Evolutionary conservation across 1,140 invertebrate species (phyloP).

Genomic region (Ceratosolen fusciceps): DNA sequence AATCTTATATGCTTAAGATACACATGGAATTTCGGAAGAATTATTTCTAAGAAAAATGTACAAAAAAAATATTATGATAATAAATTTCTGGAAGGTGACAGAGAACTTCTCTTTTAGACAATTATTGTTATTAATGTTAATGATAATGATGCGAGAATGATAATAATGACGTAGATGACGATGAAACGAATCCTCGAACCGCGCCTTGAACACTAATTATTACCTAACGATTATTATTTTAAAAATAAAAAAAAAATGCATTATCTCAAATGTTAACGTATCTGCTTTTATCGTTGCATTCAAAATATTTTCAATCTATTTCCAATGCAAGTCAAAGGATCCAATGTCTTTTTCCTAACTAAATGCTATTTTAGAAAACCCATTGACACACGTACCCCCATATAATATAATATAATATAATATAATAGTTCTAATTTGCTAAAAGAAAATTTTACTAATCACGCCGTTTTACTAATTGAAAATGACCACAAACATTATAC

Average conservation of each 20-base stretch:
- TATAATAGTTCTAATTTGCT: conserved; percentile 33
- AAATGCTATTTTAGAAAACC: conserved; percentile 37
- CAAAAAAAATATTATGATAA: not conserved
- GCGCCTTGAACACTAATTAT: not conserved
- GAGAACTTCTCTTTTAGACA: not conserved
- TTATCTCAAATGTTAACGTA: conserved; percentile 26
- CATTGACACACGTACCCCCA: conserved; percentile 25
- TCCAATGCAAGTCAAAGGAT: conserved; percentile 21
- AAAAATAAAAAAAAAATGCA: conserved; percentile 46
- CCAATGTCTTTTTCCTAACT: conserved; percentile 36
- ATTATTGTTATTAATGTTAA: not conserved
- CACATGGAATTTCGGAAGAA: conserved; percentile 4
- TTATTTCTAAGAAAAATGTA: not conserved
- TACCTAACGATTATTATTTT: not conserved
- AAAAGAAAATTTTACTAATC: conserved; percentile 23
- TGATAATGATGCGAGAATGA: conserved; percentile 2
- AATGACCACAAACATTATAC: not conserved
- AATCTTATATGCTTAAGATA: conserved; percentile 46
- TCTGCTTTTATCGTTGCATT: not conserved
- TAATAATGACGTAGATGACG: not conserved
- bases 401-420: too few relatives aligned
- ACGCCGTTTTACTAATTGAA: conserved; percentile 7
- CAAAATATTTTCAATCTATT: not conserved
- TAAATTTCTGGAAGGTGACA: conserved; percentile 7
- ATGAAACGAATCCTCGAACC: conserved; percentile 1